Percentiles rank a stretch among this genome's conserved stretches.
Evolutionary conservation across 2,113 vertebrate species (phyloP).

Genomic region (Numenius arquata): DNA sequence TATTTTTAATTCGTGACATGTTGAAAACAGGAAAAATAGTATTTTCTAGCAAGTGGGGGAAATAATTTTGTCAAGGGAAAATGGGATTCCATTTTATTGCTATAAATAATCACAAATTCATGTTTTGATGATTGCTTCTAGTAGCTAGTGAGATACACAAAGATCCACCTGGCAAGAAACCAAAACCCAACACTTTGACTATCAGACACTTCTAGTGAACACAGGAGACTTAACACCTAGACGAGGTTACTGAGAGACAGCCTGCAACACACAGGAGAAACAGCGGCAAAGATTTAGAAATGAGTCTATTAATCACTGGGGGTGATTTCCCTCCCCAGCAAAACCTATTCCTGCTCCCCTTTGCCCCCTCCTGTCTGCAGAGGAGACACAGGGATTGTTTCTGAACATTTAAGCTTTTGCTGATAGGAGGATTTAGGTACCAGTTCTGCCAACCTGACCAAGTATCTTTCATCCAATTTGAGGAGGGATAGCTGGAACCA

Average conservation of each 20-base stretch:
- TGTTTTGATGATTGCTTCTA: background rate
- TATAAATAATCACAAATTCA: background rate
- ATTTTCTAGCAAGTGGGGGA: background rate
- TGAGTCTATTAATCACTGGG: background rate
- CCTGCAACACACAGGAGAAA: background rate
- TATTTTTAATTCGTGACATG: background rate
- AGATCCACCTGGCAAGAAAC: background rate
- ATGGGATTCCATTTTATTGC: background rate
- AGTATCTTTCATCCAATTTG: background rate
- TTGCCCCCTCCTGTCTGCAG: background rate
- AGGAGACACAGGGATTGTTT: background rate
- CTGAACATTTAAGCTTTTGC: accelerated
- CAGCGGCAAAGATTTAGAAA: background rate
- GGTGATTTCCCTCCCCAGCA: background rate
- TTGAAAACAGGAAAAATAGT: background rate
- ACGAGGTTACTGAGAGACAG: background rate
- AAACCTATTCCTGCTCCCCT: background rate
- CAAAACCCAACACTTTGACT: background rate
- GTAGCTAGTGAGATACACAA: background rate
- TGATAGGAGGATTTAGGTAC: background rate
- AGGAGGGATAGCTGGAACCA: background rate
- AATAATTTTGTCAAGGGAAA: background rate
- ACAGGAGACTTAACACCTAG: background rate
- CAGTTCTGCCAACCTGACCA: background rate
- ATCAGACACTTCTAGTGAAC: background rate